phyloP scores from a whole-genome alignment of 2,797 vertebrate genomes.

The Sphenopsis melanotis region DNA sequence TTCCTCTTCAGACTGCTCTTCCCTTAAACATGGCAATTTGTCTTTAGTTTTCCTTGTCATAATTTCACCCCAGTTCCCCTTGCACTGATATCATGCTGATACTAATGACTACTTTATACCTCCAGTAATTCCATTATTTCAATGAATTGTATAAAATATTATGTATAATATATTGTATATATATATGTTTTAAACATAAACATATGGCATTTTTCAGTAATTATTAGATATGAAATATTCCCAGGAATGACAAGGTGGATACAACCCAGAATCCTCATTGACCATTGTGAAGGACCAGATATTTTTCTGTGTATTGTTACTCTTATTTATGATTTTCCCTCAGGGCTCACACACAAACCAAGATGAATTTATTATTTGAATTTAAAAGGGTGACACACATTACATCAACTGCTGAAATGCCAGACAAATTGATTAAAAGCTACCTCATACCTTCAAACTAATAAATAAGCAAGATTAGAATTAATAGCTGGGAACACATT shows the following conservation, averaged over 20 bases:
- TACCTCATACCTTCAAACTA: not conserved
- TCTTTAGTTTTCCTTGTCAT: not conserved
- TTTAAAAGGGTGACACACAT: not conserved
- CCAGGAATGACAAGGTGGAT: not conserved
- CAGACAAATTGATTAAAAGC: not conserved
- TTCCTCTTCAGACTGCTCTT: not conserved
- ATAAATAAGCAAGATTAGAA: conserved; percentile 23
- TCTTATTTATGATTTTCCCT: not conserved
- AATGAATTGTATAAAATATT: not conserved
- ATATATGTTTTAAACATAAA: not conserved
- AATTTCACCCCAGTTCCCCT: not conserved
- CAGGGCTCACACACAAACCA: not conserved
- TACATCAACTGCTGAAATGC: not conserved
- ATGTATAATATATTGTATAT: not conserved
- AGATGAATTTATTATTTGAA: not conserved
- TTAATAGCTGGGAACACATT: not conserved
- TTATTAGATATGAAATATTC: not conserved
- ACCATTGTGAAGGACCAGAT: not conserved
- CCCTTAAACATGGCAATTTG: not conserved
- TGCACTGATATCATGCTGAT: not conserved
- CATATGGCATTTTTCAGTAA: not conserved
- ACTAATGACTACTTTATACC: not conserved
- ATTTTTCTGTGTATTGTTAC: not conserved
- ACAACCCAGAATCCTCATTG: not conserved
- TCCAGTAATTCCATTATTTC: not conserved